A percentile compares a stretch with the other conserved stretches of the same genome.
Evolutionary conservation across 2,113 vertebrate genomes (phyloP).

Genomic region (Oryzias woworae): DNA sequence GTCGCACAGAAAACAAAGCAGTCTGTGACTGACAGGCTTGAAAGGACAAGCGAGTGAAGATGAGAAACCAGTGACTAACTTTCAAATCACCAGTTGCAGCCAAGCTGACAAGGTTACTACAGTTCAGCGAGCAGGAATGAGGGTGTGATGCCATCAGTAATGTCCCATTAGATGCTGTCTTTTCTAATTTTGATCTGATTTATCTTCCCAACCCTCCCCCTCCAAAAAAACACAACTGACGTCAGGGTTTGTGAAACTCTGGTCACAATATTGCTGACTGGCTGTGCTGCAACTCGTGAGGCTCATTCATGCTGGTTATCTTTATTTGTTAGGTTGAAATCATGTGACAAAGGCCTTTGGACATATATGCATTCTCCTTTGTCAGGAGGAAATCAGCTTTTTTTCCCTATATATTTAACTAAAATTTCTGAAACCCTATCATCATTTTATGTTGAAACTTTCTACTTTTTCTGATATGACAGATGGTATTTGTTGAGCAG

Average conservation of each 20-base stretch:
- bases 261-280: background rate
- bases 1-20: slow-evolving; percentile 15
- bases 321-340: slow-evolving; percentile 10
- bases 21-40: slow-evolving; percentile 9
- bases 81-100: slow-evolving; percentile 1
- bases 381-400: background rate
- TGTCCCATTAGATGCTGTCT: background rate
- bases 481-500: too few species aligned
- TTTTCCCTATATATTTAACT: too few species aligned
- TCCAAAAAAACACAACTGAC: background rate
- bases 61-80: background rate
- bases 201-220: background rate
- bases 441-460: too few species aligned
- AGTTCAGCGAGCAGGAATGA: background rate
- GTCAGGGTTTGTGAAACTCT: background rate
- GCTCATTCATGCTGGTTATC: slow-evolving; percentile 5
- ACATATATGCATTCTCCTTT: background rate
- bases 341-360: background rate
- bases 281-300: background rate
- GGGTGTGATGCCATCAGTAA: background rate
- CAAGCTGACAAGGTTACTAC: background rate
- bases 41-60: slow-evolving; percentile 20
- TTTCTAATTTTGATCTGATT: background rate
- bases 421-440: too few species aligned
- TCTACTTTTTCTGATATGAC: too few species aligned